phyloP scores from a whole-genome alignment of 2,113 vertebrate species.

The human (Homo sapiens) region GRCh38 chr18:68594501-68595000 shows the following conservation, averaged over 20 bases:
- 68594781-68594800: not conserved
- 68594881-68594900: slow-evolving; percentile 10
- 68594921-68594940: slow-evolving; percentile 26
- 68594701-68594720: not conserved
- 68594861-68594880: not conserved
- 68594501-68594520: not conserved
- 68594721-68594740: not conserved
- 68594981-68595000: not conserved
- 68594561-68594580: not conserved
- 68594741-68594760: not conserved
- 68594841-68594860: not conserved
- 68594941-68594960: slow-evolving; percentile 9
- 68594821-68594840: slow-evolving; percentile 31
- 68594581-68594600: not conserved
- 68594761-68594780: not conserved
- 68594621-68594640: not conserved
- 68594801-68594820: slow-evolving; percentile 8
- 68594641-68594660: not conserved
- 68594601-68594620: not conserved
- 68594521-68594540: not conserved
- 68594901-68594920: not conserved
- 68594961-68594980: not conserved
- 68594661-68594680: not conserved
- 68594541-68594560: not conserved
- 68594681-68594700: not conserved